Base-by-base conservation (phyloP, 2,113 vertebrate genomes). In the Thermophis baileyi region DNA sequence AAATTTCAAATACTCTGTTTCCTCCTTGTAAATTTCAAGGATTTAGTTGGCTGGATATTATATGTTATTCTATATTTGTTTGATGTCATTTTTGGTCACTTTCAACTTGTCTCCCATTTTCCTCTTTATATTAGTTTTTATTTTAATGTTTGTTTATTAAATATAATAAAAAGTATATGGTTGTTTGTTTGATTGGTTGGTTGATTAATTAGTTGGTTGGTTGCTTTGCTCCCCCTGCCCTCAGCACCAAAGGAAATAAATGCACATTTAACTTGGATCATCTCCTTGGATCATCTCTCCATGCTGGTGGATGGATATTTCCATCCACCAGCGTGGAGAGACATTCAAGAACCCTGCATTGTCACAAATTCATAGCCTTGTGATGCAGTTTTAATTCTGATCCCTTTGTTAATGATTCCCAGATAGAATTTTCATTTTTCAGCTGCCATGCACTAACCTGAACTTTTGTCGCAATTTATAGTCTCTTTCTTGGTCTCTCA, bases 161-260 rank as follows among this genome's bases (percentile, higher is more conserved):
- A 69, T n/a, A n/a, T 69, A 69, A 69, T 69, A n/a, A 69, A 69
- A 69, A 35, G 60, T 14, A 69, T n/a, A n/a, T n/a, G 30, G 3
- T n/a, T n/a, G 60, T 0, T n/a, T 63, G 27, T 2, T 18, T 16
- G 14, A 0, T 40, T 40, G 6, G 0, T 81, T 81, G 7, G 0
- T 69, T 35, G 63, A 0, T n/a, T 63, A 11, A 1, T 20, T 18
- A 14, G 1, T 81, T 40, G 6, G 1, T 81, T 81, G 7, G 0
- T 57, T 57, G 2, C 46, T 5, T 74, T 35, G 69, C 16, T 40
- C 2, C 16, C 16, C 14, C 69, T 74, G 69, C 69, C n/a, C n/a
- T 74, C n/a, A 40, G 16, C 60, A n/a, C 30, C 27, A 63, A 30
- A 14, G 5, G 60, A 63, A 57, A 40, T 35, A 63, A 57, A 40